Evolutionary conservation across 2,888 invertebrate genomes (phyloP).

Genomic region (Eupithecia subfuscata): DNA sequence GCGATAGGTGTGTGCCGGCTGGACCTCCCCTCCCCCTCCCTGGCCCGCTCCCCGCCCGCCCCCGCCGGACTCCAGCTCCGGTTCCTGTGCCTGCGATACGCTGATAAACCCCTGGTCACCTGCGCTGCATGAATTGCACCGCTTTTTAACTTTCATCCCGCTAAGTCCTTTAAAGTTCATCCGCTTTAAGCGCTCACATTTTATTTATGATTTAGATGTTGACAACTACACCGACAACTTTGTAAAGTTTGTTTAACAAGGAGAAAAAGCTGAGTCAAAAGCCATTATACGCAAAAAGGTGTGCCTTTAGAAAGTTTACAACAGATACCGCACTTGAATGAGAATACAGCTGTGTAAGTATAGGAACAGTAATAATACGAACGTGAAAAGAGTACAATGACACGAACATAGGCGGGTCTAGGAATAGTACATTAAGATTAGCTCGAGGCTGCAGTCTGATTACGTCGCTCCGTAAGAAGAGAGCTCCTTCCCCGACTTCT

Average conservation of each 20-base stretch:
- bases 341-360: slow-evolving; percentile 36
- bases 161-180: slow-evolving; percentile 79
- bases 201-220: slow-evolving; percentile 79
- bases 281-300: slow-evolving; percentile 30
- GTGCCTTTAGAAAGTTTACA: slow-evolving; percentile 37
- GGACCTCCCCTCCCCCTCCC: slow-evolving; percentile 42
- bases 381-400: slow-evolving; percentile 71
- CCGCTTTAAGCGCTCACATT: slow-evolving; percentile 72
- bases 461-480: slow-evolving; percentile 70
- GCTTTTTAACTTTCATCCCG: slow-evolving; percentile 81
- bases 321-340: slow-evolving; percentile 32
- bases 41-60: slow-evolving; percentile 21
- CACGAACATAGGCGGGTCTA: slow-evolving; percentile 61
- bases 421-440: slow-evolving; percentile 77
- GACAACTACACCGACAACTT: slow-evolving; percentile 67
- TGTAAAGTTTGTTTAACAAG: slow-evolving; percentile 53
- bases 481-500: slow-evolving; percentile 60
- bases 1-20: slow-evolving; percentile 70
- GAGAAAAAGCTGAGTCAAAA: slow-evolving; percentile 47
- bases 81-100: slow-evolving; percentile 63
- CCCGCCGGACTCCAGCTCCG: slow-evolving; percentile 40
- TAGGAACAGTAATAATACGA: slow-evolving; percentile 55
- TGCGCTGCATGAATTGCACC: slow-evolving; percentile 81
- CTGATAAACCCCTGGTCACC: slow-evolving; percentile 82
- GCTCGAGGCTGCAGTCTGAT: slow-evolving; percentile 77